Evolutionary conservation across 2,888 invertebrate genomes (phyloP).

Genomic region (Drosophila formosana): DNA sequence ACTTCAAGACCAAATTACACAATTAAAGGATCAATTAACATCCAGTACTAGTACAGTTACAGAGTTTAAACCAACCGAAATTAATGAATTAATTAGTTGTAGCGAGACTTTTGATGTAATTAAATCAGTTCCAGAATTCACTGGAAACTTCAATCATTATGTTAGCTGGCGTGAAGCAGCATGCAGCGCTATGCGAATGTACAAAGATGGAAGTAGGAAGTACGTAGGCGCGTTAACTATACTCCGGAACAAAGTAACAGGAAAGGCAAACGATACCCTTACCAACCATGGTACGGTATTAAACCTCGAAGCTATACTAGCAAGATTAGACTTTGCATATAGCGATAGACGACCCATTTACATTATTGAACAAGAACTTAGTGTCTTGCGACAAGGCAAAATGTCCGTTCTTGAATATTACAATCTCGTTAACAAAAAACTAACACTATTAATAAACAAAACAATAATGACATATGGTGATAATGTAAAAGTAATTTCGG

Average conservation of each 20-base stretch:
- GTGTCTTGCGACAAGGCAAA: neutral
- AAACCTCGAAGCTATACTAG: neutral
- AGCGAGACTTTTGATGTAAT: neutral
- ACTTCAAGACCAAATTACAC: no score
- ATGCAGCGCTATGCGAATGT: neutral
- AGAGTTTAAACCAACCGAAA: no score
- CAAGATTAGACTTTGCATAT: constrained; percentile 1
- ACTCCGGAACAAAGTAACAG: no score
- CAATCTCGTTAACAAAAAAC: constrained; percentile 3
- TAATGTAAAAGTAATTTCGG: neutral
- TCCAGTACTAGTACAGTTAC: no score
- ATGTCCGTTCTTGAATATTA: neutral
- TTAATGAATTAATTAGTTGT: no score
- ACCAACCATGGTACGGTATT: neutral
- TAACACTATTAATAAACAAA: neutral
- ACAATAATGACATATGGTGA: constrained; percentile 2
- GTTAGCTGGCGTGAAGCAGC: neutral
- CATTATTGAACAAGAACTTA: constrained; percentile 1
- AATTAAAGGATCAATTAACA: no score
- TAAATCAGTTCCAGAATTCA: neutral
- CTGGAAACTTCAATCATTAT: neutral
- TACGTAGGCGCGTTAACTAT: no score
- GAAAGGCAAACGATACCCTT: neutral
- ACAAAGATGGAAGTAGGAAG: neutral
- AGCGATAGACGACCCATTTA: neutral